Evolutionary conservation across 2,888 invertebrate species (phyloP), one percentile per base, ranked within the genome.

Genomic region (Dascillus cervinus): DNA sequence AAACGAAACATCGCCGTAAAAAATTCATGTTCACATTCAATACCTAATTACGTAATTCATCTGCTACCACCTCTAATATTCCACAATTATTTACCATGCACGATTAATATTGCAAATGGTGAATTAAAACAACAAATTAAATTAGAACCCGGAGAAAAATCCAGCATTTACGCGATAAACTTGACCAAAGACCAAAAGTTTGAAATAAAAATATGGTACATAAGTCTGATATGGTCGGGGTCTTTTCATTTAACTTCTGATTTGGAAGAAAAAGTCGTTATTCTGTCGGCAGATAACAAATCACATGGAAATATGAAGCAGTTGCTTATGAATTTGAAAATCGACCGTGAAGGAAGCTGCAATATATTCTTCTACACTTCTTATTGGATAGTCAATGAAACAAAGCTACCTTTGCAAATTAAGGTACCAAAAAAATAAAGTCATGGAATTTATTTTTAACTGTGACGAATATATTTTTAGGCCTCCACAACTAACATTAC

Each of bases 361-460:
- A 73, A 78, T 41, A 61, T 87, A 30, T 72, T 72, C 51, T 68
- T 87, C 52, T 82, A 83, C 58, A 79, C 86, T 1, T 85, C 86
- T 9, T 89, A 83, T 60, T 92, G 91, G 90, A 72, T 92, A 52
- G 79, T 91, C 43, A 92, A 92, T 65, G 87, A 87, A 64, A 84
- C 88, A 3, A 85, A 85, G 8, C 65, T 91, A 39, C 87, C 90
- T 2, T 61, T 92, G 43, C 81, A 82, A 58, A 71, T 88, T 43
- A 80, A 83, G 71, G 87, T 84, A 59, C 59, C n/a, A n/a, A n/a
- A n/a, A n/a, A n/a, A n/a, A n/a, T n/a, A n/a, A n/a, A n/a, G n/a
- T n/a, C n/a, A n/a, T n/a, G n/a, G n/a, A n/a, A n/a, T n/a, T n/a
- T n/a, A n/a, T n/a, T n/a, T n/a, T n/a, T n/a, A n/a, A n/a, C n/a